These are phyloP conservation scores for Mythimna impura DNA, from an alignment of 2,888 invertebrate genomes.

Conservation along the genomic window DNA sequence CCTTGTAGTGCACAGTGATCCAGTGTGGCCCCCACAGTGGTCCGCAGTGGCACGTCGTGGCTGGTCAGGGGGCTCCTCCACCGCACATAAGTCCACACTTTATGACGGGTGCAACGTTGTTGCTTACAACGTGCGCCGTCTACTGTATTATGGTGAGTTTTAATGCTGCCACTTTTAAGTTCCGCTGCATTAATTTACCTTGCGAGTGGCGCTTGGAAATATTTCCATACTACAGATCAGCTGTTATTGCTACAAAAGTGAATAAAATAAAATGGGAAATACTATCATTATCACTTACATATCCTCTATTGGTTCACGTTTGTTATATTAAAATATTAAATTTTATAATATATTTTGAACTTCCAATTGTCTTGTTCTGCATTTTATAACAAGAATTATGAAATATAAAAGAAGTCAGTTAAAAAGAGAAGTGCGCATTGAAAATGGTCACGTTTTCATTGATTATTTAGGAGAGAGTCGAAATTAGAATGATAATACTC, in stretches of 20 bases:
- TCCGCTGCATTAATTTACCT: slow-evolving; percentile 44
- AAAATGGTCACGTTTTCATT: slow-evolving; percentile 40
- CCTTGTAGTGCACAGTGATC: not conserved
- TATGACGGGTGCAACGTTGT: slow-evolving; percentile 61
- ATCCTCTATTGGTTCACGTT: too few species aligned
- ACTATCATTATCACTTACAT: not conserved
- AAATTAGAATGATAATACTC: slow-evolving; percentile 38
- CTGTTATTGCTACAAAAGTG: not conserved
- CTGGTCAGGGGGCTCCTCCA: slow-evolving; percentile 23
- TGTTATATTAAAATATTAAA: slow-evolving; percentile 6
- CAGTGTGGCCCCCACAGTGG: not conserved
- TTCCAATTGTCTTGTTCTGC: slow-evolving; percentile 35
- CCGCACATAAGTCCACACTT: slow-evolving; percentile 57
- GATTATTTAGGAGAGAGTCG: slow-evolving; percentile 30
- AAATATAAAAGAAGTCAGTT: slow-evolving; percentile 20
- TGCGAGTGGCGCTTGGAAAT: slow-evolving; percentile 5
- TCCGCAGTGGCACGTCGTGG: not conserved
- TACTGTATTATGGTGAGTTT: slow-evolving; percentile 41
- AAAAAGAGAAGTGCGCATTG: slow-evolving; percentile 6
- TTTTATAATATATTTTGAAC: slow-evolving; percentile 26
- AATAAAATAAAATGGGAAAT: not conserved
- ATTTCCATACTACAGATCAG: slow-evolving; percentile 11
- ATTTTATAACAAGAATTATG: slow-evolving; percentile 11
- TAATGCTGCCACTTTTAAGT: slow-evolving; percentile 52
- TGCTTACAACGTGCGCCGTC: slow-evolving; percentile 44